A percentile compares a stretch with the other conserved stretches of the same genome.
Conservation (phyloP, 2,888 invertebrate genomes). For the Calliopum simillimum region DNA sequence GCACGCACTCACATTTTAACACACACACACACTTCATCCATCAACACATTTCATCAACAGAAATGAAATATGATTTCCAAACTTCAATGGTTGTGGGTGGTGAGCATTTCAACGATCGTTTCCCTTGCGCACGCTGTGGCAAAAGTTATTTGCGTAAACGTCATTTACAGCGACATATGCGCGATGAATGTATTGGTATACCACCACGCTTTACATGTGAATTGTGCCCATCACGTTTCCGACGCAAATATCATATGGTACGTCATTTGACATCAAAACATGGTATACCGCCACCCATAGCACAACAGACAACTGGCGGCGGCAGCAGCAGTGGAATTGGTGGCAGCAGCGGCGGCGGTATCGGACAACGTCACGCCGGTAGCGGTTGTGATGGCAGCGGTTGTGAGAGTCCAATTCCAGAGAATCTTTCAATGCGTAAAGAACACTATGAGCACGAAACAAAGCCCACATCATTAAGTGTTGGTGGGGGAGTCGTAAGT, state of each 20-base stretch:
- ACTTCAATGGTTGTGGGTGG: slow-evolving; percentile 44
- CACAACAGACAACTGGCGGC: slow-evolving; percentile 57
- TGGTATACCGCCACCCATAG: slow-evolving; percentile 59
- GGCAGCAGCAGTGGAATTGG: slow-evolving; percentile 42
- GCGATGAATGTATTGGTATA: slow-evolving; percentile 69
- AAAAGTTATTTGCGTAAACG: slow-evolving; percentile 73
- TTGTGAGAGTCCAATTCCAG: slow-evolving; percentile 60
- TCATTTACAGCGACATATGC: slow-evolving; percentile 72
- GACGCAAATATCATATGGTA: slow-evolving; percentile 70
- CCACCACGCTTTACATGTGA: slow-evolving; percentile 70
- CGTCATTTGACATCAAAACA: slow-evolving; percentile 68
- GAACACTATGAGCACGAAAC: slow-evolving; percentile 49
- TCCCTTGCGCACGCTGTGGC: slow-evolving; percentile 70
- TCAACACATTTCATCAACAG: slow-evolving; percentile 10
- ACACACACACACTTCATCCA: slow-evolving; percentile 42
- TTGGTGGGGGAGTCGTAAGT: slow-evolving; percentile 31
- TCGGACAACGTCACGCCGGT: slow-evolving; percentile 3
- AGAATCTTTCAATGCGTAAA: slow-evolving; percentile 63
- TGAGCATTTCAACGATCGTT: slow-evolving; percentile 61
- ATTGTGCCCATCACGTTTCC: slow-evolving; percentile 68
- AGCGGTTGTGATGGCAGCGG: slow-evolving; percentile 50
- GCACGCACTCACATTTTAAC: slow-evolving; percentile 1
- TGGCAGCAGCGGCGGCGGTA: slow-evolving; percentile 10
- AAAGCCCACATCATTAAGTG: slow-evolving; percentile 31
- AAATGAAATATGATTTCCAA: slow-evolving; percentile 48